Evolutionary conservation across 2,113 vertebrate genomes (phyloP).

Genomic region (Psettodes erumei): DNA sequence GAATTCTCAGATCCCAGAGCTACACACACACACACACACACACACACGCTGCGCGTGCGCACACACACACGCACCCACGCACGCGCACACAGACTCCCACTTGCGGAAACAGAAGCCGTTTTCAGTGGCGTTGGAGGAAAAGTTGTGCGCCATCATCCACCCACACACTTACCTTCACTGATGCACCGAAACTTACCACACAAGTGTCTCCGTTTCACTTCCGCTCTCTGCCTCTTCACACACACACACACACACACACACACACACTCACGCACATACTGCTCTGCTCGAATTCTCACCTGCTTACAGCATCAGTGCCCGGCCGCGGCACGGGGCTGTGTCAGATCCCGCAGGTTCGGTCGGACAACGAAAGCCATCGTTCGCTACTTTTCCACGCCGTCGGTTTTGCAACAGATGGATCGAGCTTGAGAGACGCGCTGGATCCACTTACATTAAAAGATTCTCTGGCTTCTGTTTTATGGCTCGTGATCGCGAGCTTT

Average conservation of each 20-base stretch:
- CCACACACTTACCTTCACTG: conserved; percentile 70
- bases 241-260: background rate
- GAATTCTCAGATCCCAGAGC: conserved; percentile 34
- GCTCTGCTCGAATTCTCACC: background rate
- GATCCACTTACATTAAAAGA: background rate
- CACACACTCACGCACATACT: background rate
- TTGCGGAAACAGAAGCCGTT: conserved; percentile 32
- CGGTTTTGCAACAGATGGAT: conserved; percentile 6
- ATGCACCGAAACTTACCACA: conserved; percentile 62
- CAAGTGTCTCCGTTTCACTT: conserved; percentile 51
- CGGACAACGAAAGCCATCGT: background rate
- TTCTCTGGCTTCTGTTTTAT: too few species aligned
- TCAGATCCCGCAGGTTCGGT: conserved; percentile 7
- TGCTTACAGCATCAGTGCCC: background rate
- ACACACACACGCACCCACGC: conserved; percentile 5
- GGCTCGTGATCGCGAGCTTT: too few species aligned
- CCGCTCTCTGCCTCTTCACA: conserved; percentile 34
- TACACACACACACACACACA: conserved; percentile 11
- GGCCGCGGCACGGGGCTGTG: background rate
- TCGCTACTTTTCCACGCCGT: background rate
- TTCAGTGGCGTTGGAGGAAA: conserved; percentile 49
- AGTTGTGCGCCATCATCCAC: conserved; percentile 61
- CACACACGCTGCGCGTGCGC: conserved; percentile 6
- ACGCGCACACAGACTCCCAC: conserved; percentile 26
- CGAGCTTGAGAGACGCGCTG: background rate